Base-by-base conservation (phyloP, 2,113 vertebrate species). In the Hemibates koningsi region DNA sequence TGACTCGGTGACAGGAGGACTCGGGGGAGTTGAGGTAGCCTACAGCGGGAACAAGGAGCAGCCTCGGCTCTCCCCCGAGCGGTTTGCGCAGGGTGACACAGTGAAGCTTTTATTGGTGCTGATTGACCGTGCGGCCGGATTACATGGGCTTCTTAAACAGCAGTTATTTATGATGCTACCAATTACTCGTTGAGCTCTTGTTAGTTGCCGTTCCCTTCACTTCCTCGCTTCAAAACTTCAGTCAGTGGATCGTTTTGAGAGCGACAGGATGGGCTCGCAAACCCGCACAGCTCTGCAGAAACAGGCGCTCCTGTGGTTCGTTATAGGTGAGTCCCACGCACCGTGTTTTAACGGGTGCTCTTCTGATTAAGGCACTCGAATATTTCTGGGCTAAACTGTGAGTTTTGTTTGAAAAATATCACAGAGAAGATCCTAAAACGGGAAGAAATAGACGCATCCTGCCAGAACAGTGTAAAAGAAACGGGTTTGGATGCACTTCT, bases 221-320 rank as follows among this genome's bases (percentile, higher is more conserved):
- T 36, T 53, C 14, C 17, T 32, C 14, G 13, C 80, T 80, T 50
- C 27, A 2, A 76, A 92, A 94, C 87, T 95, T 93, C 76, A 56
- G 80, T 53, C 82, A 19, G 84, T 12, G 82, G 87, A 86, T 87
- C 84, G 6, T 73, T 89, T 10, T 7, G 13, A 83, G 54, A 59
- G 83, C 63, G 88, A 17, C 85, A 92, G 89, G 89, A 95, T 94
- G 94, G 86, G 84, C 45, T 50, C 89, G 12, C 89, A 7, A 76
- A 63, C 9, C 86, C 48, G 91, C 1, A 50, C 89, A 41, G 82
- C 82, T 80, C 82, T 16, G 86, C 88, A 81, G 61, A 93, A 48
- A 91, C 90, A 86, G 19, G 32, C 87, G 82, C 94, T 95, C 24
- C 91, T 94, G 80, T 95, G 93, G 83, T 80, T 94, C 82, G 8